These are phyloP conservation scores for Psilopogon haemacephalus DNA, from an alignment of 2,113 vertebrate species.

Conservation along the genomic window DNA sequence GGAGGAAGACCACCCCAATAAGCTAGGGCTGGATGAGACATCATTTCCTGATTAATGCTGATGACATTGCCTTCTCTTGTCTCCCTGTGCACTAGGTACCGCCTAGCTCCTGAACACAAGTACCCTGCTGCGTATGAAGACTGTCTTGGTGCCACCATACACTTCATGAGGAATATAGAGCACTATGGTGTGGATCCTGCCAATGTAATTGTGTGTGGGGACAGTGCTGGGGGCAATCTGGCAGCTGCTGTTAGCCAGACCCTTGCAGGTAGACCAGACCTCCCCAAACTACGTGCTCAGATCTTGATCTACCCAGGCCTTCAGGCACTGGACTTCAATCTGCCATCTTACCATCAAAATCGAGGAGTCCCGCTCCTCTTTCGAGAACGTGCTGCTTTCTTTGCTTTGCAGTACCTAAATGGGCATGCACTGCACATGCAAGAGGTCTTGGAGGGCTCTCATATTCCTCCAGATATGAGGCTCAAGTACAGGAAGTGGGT, in stretches of 20 bases:
- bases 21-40: not conserved
- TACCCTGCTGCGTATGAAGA: slow-evolving; percentile 75
- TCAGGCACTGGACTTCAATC: slow-evolving; percentile 83
- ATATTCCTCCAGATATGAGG: slow-evolving; percentile 78
- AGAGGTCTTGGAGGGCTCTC: slow-evolving; percentile 73
- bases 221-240: slow-evolving; percentile 82
- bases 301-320: slow-evolving; percentile 82
- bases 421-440: slow-evolving; percentile 66
- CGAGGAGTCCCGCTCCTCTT: slow-evolving; percentile 78
- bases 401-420: slow-evolving; percentile 73
- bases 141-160: slow-evolving; percentile 72
- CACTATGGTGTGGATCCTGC: slow-evolving; percentile 76
- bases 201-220: slow-evolving; percentile 77
- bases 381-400: slow-evolving; percentile 68
- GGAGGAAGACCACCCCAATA: not conserved
- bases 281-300: slow-evolving; percentile 83
- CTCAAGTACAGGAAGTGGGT: slow-evolving; percentile 77
- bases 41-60: not conserved
- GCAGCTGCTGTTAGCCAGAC: slow-evolving; percentile 79
- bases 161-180: slow-evolving; percentile 78
- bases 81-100: slow-evolving; percentile 69
- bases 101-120: slow-evolving; percentile 78
- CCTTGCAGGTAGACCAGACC: slow-evolving; percentile 58
- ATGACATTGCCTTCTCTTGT: not conserved
- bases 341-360: slow-evolving; percentile 86